phyloP scores from a whole-genome alignment of 2,797 vertebrate genomes.

The Galaxias olidus region DNA sequence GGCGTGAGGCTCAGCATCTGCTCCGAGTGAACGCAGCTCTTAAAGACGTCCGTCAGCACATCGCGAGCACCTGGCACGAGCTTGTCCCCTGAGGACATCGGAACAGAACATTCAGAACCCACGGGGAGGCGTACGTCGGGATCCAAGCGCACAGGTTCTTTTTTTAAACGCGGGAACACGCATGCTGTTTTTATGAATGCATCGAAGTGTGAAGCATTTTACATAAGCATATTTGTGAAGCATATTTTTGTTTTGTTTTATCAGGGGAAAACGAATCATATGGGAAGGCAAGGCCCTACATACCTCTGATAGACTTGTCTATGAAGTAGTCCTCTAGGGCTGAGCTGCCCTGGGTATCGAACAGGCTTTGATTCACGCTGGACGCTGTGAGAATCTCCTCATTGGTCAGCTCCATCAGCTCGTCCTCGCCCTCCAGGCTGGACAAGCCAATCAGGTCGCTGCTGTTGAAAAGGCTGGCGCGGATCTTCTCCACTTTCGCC shows the following conservation, averaged over 20 bases:
- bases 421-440: constrained; percentile 94
- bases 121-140: not conserved
- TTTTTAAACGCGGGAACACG: too few species aligned
- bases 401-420: constrained; percentile 96
- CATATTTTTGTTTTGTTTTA: too few species aligned
- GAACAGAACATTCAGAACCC: constrained; percentile 1
- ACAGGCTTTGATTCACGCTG: constrained; percentile 96
- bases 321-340: constrained; percentile 95
- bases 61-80: constrained; percentile 89
- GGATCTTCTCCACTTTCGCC: constrained; percentile 97
- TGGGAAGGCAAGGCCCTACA: not conserved
- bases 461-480: constrained; percentile 97
- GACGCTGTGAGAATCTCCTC: constrained; percentile 98
- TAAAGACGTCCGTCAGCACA: constrained; percentile 94
- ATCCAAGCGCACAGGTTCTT: too few species aligned
- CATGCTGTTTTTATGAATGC: too few species aligned
- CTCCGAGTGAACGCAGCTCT: constrained; percentile 92
- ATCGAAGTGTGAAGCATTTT: too few species aligned
- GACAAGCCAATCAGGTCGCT: constrained; percentile 97
- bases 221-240: too few species aligned
- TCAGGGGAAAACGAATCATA: too few species aligned
- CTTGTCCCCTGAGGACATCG: constrained; percentile 83
- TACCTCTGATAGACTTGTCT: constrained; percentile 94
- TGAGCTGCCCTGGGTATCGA: constrained; percentile 97
- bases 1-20: constrained; percentile 94